Percentiles rank a stretch among this genome's conserved stretches.
These are phyloP conservation scores for Pemphigus obesinymphae DNA, from an alignment of 1,140 invertebrate genomes.

Conservation along the genomic window DNA sequence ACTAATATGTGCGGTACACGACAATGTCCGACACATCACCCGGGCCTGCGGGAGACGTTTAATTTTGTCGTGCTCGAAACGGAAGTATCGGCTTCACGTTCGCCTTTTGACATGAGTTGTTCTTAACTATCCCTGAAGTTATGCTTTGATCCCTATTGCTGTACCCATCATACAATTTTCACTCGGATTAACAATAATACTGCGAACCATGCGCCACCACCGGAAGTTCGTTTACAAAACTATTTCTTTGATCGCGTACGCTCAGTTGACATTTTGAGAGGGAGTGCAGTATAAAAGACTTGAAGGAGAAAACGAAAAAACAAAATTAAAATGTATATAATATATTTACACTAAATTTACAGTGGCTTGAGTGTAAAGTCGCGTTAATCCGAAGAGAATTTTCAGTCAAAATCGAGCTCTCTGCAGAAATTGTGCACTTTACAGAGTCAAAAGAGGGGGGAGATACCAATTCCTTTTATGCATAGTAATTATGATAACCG, in stretches of 20 bases:
- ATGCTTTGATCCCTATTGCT: not conserved
- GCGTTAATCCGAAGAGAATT: no score
- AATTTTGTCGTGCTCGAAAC: constrained; percentile 1
- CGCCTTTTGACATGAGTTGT: not conserved
- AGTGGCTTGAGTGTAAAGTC: no score
- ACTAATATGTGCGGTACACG: no score
- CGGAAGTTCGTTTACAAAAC: not conserved
- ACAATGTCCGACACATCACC: not conserved
- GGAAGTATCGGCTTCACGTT: not conserved
- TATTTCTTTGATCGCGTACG: constrained; percentile 19
- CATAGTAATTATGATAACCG: no score
- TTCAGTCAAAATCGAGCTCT: no score
- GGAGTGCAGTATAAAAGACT: no score
- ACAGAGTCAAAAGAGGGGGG: no score
- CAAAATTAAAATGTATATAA: no score
- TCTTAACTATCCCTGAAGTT: not conserved
- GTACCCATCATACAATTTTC: not conserved
- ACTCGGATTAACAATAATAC: constrained; percentile 8
- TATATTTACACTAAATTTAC: no score
- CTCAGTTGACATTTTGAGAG: not conserved
- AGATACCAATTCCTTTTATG: no score
- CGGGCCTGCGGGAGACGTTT: not conserved
- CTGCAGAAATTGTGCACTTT: no score
- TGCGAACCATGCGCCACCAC: not conserved
- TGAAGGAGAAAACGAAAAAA: no score